Percentiles rank a stretch among this genome's conserved stretches.
Conservation (phyloP, 2,113 vertebrate species). For the Chrysemys picta region DNA sequence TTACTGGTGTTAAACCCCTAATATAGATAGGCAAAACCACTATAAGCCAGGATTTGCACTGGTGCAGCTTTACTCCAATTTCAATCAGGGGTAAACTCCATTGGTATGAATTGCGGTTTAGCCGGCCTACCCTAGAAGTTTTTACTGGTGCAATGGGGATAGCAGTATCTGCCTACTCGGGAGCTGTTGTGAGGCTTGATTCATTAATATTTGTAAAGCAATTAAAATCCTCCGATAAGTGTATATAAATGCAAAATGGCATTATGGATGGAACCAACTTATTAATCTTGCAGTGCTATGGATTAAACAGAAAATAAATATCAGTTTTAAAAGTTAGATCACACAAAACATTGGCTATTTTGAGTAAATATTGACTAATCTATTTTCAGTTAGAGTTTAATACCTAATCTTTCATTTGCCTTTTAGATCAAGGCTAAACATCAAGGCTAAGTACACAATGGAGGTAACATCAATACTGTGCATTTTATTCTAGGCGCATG, state of each 20-base stretch:
- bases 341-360: not conserved
- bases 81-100: not conserved
- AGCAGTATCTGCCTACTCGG: not conserved
- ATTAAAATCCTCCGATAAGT: not conserved
- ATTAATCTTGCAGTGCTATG: not conserved
- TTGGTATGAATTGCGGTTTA: not conserved
- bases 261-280: not conserved
- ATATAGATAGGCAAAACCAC: not conserved
- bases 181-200: not conserved
- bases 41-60: not conserved
- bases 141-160: not conserved
- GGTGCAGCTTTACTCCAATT: not conserved
- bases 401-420: conserved; percentile 64
- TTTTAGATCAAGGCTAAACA: conserved; percentile 69
- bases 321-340: not conserved
- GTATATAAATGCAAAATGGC: not conserved
- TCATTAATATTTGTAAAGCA: conserved; percentile 6
- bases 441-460: conserved; percentile 69
- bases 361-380: conserved; percentile 22
- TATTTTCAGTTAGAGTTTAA: conserved; percentile 58
- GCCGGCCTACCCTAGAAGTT: not conserved
- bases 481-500: conserved; percentile 43
- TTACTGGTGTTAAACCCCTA: not conserved
- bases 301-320: conserved; percentile 16
- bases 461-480: conserved; percentile 54